Evolutionary conservation across 1,140 invertebrate species (phyloP).

Genomic region (Hyposmocoma kahamanoa): DNA sequence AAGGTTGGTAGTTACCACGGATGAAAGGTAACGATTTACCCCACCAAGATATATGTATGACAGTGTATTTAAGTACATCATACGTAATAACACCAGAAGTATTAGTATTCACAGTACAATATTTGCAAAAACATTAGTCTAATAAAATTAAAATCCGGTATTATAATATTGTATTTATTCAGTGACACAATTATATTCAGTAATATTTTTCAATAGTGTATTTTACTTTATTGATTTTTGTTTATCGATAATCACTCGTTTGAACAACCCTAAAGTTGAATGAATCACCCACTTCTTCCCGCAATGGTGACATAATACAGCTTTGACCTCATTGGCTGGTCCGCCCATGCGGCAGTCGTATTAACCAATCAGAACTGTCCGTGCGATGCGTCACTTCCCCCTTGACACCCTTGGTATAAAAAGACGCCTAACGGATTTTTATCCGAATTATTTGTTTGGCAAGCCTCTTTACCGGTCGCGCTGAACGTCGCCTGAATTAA

Average conservation of each 20-base stretch:
- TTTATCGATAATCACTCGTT: constrained; percentile 13
- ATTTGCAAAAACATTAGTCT: no score
- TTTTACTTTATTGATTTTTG: no score
- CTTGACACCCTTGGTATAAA: constrained; percentile 42
- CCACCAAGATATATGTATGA: no score
- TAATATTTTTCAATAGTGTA: no score
- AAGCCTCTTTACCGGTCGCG: constrained; percentile 67
- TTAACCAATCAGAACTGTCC: constrained; percentile 39
- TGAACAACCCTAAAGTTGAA: constrained; percentile 24
- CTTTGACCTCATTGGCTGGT: constrained; percentile 56
- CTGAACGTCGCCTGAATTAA: constrained; percentile 66
- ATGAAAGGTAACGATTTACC: no score
- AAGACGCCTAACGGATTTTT: constrained; percentile 49
- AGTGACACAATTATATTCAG: no score
- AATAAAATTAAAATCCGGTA: no score
- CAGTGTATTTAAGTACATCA: no score
- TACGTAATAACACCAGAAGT: no score
- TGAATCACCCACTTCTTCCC: constrained; percentile 68
- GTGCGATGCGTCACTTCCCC: constrained; percentile 45
- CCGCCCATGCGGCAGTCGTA: constrained; percentile 50
- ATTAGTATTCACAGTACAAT: no score
- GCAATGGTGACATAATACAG: constrained; percentile 64
- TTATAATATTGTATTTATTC: no score
- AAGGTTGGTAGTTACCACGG: no score
- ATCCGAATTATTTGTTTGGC: constrained; percentile 57